Evolutionary conservation across 2,113 vertebrate species (phyloP), one percentile per base, ranked within the genome.

Genomic region (Euleptes europaea): DNA sequence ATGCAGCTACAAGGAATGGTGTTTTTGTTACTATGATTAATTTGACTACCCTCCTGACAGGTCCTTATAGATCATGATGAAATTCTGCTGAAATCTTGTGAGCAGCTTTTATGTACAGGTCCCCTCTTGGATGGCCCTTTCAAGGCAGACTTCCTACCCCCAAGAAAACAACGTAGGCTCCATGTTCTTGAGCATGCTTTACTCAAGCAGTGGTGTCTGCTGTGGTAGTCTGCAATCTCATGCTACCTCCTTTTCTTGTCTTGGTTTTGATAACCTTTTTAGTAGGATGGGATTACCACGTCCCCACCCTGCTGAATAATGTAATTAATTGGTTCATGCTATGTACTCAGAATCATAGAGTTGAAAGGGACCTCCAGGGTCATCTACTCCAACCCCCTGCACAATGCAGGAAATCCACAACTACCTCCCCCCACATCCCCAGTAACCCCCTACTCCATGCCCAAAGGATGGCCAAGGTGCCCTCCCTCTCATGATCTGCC

Each of bases 191-290:
- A 51, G 44, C 49, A 51, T 51, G 49, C 12, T 51, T 13, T 51
- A 51, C 49, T 51, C 73, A 75, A 28, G 13, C 13, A n/a, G 31
- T 19, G 31, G 42, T 26, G 47, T 80, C 9, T 11, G 13, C 28
- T 70, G 26, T 15, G 19, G 26, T 28, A 23, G 14, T 13, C 40
- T 57, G 6, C 35, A 57, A 7, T 13, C 40, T 72, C 49, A 42
- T 42, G 7, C 67, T 31, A 57, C 60, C 3, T 8, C 47, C 42
- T 31, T 72, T 82, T 23, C 6, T 82, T 57, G 57, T 82, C 23
- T 82, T 71, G 40, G 49, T 82, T 35, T 72, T 51, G 26, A 81
- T 81, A 70, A 71, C 80, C 70, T 66, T 51, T 23, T 82, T 72
- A 82, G 49, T 13, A 82, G 71, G 71, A 72, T 71, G 26, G 26